These are phyloP conservation scores for Entomobrya proxima DNA, from an alignment of 2,888 invertebrate species.

Conservation along the genomic window DNA sequence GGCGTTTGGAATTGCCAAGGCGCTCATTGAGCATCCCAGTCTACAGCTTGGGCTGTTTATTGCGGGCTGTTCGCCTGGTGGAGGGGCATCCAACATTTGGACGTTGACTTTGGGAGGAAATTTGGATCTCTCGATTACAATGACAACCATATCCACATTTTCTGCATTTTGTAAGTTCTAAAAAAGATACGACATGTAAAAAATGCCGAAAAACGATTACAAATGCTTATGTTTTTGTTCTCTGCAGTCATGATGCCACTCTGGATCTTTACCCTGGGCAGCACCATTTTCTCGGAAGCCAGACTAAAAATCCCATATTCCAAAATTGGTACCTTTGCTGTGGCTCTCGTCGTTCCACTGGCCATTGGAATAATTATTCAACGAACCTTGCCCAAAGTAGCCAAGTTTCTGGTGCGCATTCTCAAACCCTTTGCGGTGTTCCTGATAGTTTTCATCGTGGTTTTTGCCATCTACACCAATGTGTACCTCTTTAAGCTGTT, in stretches of 20 bases:
- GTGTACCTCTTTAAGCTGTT: slow-evolving; percentile 92
- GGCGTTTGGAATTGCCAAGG: slow-evolving; percentile 63
- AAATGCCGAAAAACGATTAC: too few species aligned
- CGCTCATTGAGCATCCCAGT: slow-evolving; percentile 78
- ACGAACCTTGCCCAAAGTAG: slow-evolving; percentile 83
- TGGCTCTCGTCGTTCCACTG: slow-evolving; percentile 87
- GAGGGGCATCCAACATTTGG: slow-evolving; percentile 98
- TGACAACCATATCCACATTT: slow-evolving; percentile 94
- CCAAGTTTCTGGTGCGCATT: slow-evolving; percentile 85
- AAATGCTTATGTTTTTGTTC: slow-evolving; percentile 46
- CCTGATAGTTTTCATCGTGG: slow-evolving; percentile 88
- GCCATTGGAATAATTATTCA: slow-evolving; percentile 84
- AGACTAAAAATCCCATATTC: slow-evolving; percentile 87
- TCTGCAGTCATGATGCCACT: slow-evolving; percentile 88
- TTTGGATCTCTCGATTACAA: slow-evolving; percentile 93
- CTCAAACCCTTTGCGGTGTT: slow-evolving; percentile 90
- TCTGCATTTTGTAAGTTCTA: slow-evolving; percentile 86
- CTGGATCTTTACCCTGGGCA: slow-evolving; percentile 93
- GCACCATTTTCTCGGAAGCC: slow-evolving; percentile 84
- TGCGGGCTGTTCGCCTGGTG: slow-evolving; percentile 93
- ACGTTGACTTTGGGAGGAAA: slow-evolving; percentile 93
- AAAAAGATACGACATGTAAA: background rate
- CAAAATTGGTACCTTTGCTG: slow-evolving; percentile 85
- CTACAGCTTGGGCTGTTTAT: slow-evolving; percentile 92
- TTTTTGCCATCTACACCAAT: slow-evolving; percentile 93